Base-by-base conservation (phyloP, 2,888 invertebrate genomes). In the Drosophila fulvimacula region DNA sequence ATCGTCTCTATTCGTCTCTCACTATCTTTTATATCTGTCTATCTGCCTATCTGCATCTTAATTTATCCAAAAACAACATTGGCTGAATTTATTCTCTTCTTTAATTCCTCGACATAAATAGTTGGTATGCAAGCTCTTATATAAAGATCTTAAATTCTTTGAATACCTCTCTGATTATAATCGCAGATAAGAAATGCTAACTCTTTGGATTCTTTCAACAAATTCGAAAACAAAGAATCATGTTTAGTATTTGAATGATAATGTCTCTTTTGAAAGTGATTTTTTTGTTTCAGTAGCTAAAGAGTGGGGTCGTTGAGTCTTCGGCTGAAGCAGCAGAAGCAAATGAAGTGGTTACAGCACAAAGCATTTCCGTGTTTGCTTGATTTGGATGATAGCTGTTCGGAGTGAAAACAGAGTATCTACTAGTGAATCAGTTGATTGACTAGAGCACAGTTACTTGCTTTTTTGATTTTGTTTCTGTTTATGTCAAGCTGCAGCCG, bases 401-500 rank as follows among this genome's bases (percentile, higher is more conserved):
- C 30, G 30, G 46, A 46, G 46, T 46, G 46, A 46, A 46, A 46
- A 27, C 13, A 48, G 48, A 48, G 48, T 32, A 48, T 48, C 30
- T 32, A 13, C 3, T 19, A 32, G 48, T 48, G 48, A 0, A 19
- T 48, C 48, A 48, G 1, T 13, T 6, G 17, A 30, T 17, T 3
- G 48, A 48, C n/a, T 17, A 19, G 30, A 48, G 30, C 48, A 51
- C 57, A 49, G 55, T 52, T 17, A 41, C 60, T 67, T 36, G 34
- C 30, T 41, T 39, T 58, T 49, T 30, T 3, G 17, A 46, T 46
- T 30, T 46, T 42, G 15, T 38, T 68, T 38, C 51, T 62, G 49
- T 46, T 70, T 62, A 67, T 78, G 78, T 68, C 69, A 70, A 67
- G 66, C 62, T 79, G 67, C 69, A 76, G 56, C 61, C 53, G 38